phyloP scores from a whole-genome alignment of 2,888 invertebrate genomes.

The Dorcus parallelipipedus region DNA sequence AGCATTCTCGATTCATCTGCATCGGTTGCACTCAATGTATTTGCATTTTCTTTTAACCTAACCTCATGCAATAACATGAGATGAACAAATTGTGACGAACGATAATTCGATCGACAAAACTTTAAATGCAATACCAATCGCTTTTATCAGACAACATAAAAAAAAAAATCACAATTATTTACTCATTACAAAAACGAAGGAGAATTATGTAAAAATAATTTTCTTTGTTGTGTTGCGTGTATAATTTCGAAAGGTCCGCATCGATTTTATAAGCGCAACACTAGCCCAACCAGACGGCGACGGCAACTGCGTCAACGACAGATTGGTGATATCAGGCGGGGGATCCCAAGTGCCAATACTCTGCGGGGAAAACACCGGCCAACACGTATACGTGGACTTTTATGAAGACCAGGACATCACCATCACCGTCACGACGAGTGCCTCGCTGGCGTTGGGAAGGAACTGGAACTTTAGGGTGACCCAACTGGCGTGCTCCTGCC shows the following conservation, averaged over 20 bases:
- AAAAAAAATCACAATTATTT: too few species aligned
- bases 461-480: slow-evolving; percentile 73
- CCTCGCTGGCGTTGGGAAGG: slow-evolving; percentile 57
- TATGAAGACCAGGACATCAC: slow-evolving; percentile 65
- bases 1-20: too few species aligned
- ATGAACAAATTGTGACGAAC: too few species aligned
- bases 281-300: slow-evolving; percentile 69
- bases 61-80: too few species aligned
- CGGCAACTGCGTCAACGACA: slow-evolving; percentile 68
- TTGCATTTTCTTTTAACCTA: too few species aligned
- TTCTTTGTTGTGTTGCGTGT: not conserved
- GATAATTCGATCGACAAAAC: too few species aligned
- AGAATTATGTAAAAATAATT: too few species aligned
- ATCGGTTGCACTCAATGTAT: too few species aligned
- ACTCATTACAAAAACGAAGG: too few species aligned
- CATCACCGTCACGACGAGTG: slow-evolving; percentile 63
- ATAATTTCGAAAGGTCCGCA: slow-evolving; percentile 57
- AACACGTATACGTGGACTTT: slow-evolving; percentile 75
- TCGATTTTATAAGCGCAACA: slow-evolving; percentile 72
- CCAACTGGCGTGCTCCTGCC: slow-evolving; percentile 70
- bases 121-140: too few species aligned
- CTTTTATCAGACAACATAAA: too few species aligned
- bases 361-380: slow-evolving; percentile 78
- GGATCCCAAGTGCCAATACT: slow-evolving; percentile 68
- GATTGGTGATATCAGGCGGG: slow-evolving; percentile 66